Evolutionary conservation across 1,140 invertebrate species (phyloP).

Genomic region (Cydia splendana): DNA sequence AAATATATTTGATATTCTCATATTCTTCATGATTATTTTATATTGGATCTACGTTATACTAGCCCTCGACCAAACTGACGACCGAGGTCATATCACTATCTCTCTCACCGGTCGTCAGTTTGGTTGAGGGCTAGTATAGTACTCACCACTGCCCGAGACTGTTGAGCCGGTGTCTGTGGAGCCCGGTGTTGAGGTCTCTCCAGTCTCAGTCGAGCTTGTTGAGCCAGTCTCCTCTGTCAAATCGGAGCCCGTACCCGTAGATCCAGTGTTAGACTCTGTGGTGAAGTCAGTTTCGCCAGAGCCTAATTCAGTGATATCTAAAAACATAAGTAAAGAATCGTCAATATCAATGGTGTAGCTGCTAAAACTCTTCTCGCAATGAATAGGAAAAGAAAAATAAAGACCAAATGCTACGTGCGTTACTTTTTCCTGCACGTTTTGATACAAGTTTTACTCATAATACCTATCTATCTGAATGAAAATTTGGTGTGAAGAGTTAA

Average conservation of each 20-base stretch:
- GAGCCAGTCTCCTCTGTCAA: slow-evolving; percentile 38
- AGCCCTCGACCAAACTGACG: too few relatives aligned
- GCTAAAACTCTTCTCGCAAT: neutral
- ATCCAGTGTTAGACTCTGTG: slow-evolving; percentile 38
- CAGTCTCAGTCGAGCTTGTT: slow-evolving; percentile 31
- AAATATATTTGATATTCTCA: too few relatives aligned
- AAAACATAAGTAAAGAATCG: neutral
- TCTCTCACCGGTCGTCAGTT: too few relatives aligned
- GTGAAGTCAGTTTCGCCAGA: slow-evolving; percentile 36
- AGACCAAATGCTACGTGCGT: too few relatives aligned
- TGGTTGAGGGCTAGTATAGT: too few relatives aligned
- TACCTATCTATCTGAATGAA: too few relatives aligned
- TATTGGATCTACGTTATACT: too few relatives aligned
- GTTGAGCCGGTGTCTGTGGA: slow-evolving; percentile 33
- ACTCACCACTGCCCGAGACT: slow-evolving; percentile 14
- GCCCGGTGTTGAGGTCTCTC: slow-evolving; percentile 20
- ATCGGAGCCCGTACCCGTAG: slow-evolving; percentile 27
- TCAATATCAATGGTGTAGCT: too few relatives aligned
- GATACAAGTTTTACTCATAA: too few relatives aligned
- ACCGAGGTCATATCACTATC: too few relatives aligned
- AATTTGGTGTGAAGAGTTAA: too few relatives aligned
- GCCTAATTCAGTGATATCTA: slow-evolving; percentile 18
- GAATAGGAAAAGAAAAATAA: neutral
- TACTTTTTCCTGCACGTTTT: neutral
- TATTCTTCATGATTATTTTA: too few relatives aligned